Base-by-base conservation (phyloP, 2,888 invertebrate species). In the Plagodis pulveraria region DNA sequence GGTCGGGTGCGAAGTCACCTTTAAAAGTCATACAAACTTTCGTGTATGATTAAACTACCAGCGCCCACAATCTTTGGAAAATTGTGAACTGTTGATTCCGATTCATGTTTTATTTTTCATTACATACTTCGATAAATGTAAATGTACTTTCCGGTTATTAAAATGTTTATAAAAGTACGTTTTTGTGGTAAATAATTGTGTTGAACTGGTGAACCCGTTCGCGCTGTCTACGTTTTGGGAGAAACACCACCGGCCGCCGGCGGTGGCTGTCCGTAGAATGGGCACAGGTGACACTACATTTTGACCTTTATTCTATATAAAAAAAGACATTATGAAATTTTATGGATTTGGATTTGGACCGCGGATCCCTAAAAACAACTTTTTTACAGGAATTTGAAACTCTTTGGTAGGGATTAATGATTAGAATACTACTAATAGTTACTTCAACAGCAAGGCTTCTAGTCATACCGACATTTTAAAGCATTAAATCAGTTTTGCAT, bases 201-300 rank as follows among this genome's bases (percentile, higher is more conserved):
- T 45, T 59, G 57, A 60, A 63, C 70, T 74, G 69, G 64, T 53
- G 48, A 59, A 62, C 36, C 66, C 70, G 69, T 72, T 74, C 87
- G 93, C 83, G 82, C 92, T 93, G 92, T 91, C 93, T 80, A 84
- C 93, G 66, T 93, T 94, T 84, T 95, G 94, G 94, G 94, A 93
- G 71, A 94, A 94, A 78, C 93, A 94, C 74, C 93, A 94, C 74
- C 94, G 94, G 91, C 80, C 92, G 85, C 93, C 93, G 78, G 78
- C 92, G 89, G 88, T 85, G 85, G 86, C 90, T 72, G 94, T 94
- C 86, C 95, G 95, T 78, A 96, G 95, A 81, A 96, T 96, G 96
- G 95, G 95, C 72, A 95, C 95, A 94, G 95, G 96, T 96, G 81
- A 92, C 89, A n/a, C 36, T 10, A 32, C 5, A 45, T 34, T 45